A percentile compares a stretch with the other conserved stretches of the same genome.
These are phyloP conservation scores for Hemicordylus capensis DNA, from an alignment of 2,113 vertebrate species.

Conservation along the genomic window DNA sequence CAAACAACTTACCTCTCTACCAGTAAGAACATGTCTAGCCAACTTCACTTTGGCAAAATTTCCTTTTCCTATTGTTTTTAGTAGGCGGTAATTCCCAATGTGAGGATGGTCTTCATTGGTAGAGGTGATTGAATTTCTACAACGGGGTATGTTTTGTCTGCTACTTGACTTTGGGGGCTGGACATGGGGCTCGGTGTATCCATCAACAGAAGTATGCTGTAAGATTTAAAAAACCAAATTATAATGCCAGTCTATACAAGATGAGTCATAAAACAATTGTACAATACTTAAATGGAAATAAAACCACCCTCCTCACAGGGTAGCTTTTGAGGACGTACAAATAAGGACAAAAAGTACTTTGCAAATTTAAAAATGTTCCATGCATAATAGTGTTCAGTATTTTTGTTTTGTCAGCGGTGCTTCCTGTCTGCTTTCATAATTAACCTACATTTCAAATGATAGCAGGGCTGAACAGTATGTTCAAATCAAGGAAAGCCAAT, in stretches of 20 bases:
- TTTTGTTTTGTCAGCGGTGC: background rate
- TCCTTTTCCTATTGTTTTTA: conserved; percentile 96
- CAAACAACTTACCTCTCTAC: conserved; percentile 87
- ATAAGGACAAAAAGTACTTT: background rate
- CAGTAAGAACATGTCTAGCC: conserved; percentile 92
- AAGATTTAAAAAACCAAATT: conserved; percentile 11
- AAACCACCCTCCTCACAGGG: background rate
- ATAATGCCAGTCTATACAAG: conserved; percentile 20
- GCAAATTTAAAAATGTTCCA: background rate
- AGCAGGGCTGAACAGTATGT: background rate
- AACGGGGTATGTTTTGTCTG: conserved; percentile 91
- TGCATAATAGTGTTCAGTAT: background rate
- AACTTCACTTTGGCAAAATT: conserved; percentile 97
- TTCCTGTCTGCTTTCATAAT: background rate
- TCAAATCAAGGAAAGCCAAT: background rate
- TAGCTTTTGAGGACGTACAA: background rate
- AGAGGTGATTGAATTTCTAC: conserved; percentile 91
- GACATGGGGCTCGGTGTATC: conserved; percentile 84
- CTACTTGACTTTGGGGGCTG: conserved; percentile 90
- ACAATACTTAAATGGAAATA: background rate
- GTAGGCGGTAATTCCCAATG: conserved; percentile 93
- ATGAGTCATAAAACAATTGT: conserved; percentile 1
- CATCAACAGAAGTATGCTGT: conserved; percentile 93
- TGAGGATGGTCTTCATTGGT: conserved; percentile 90
- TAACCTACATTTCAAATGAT: background rate